phyloP scores from a whole-genome alignment of 2,888 invertebrate genomes.

The Caenorhabditis japonica region DNA sequence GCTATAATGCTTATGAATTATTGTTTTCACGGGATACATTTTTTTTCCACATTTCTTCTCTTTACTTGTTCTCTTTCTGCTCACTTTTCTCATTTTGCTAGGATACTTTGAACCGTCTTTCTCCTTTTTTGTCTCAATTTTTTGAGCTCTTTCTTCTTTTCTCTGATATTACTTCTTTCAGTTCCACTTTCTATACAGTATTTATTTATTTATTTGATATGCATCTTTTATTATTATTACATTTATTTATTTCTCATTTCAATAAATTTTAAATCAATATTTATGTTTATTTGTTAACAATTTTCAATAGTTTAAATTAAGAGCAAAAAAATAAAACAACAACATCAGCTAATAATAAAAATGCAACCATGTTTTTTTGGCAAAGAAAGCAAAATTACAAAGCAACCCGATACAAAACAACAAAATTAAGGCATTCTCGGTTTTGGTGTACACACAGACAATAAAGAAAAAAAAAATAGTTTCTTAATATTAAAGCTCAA shows the following conservation, averaged over 20 bases:
- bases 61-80: conserved; percentile 21
- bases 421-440: conserved; percentile 29
- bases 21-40: conserved; percentile 42
- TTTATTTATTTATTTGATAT: not conserved
- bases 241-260: conserved; percentile 2
- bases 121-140: conserved; percentile 4
- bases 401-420: conserved; percentile 24
- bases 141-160: conserved; percentile 17
- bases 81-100: conserved; percentile 23
- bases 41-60: conserved; percentile 20
- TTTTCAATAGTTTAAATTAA: no score
- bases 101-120: conserved; percentile 12
- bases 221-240: not conserved
- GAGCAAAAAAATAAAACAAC: conserved; percentile 18
- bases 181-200: not conserved
- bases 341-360: conserved; percentile 5
- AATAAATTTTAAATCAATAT: conserved; percentile 17
- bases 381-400: conserved; percentile 13
- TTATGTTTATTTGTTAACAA: no score
- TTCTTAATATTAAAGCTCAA: conserved; percentile 40
- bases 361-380: not conserved
- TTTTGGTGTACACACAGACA: conserved; percentile 16
- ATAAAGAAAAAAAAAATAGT: conserved; percentile 7
- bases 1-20: conserved; percentile 41
- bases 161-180: conserved; percentile 22